Evolutionary conservation across 2,113 vertebrate species (phyloP), one percentile per base, ranked within the genome.

Genomic region (Aspidoscelis tigris): DNA sequence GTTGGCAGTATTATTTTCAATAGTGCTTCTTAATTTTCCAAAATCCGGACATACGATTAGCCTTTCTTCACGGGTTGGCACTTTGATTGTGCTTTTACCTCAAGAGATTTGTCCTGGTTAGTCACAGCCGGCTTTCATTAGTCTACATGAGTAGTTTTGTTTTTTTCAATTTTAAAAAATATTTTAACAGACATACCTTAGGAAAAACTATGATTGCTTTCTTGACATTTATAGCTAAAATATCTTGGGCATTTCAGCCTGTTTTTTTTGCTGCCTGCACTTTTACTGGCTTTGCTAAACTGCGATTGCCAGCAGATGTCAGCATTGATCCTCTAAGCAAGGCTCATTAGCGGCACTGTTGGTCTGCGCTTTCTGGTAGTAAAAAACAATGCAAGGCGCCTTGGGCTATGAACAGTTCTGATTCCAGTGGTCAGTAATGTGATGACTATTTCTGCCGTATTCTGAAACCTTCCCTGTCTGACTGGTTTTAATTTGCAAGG

Each of bases 301-400:
- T 11, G 18, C 20, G 33, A 3, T 53, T 39, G 1, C 76, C 86
- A 80, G 76, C n/a, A 87, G 86, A 58, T 78, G 86, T 79, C 86
- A 87, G 76, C 50, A 80, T 58, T 84, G 76, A 84, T 79, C 76
- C 58, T 79, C 43, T 16, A 20, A 33, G 22, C 16, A 43, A 50
- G 43, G 21, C 12, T 4, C 39, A 78, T 10, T 53, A 81, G 22
- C 20, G 2, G 16, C 22, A 4, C 43, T 73, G 12, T 53, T 78
- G 12, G 7, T 64, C 41, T 78, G 82, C 24, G 61, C 61, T 33
- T 69, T 55, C 33, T 33, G 20, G 47, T 84, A 26, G 18, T 26
- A 70, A 2, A 55, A 16, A 55, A 64, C n/a, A 14, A 7, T 21
- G 55, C 9, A 24, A 68, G 33, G 22, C 16, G 12, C 2, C 41